Evolutionary conservation across 2,113 vertebrate species (phyloP), one percentile per base, ranked within the genome.

Genomic region (Prionailurus viverrinus): DNA sequence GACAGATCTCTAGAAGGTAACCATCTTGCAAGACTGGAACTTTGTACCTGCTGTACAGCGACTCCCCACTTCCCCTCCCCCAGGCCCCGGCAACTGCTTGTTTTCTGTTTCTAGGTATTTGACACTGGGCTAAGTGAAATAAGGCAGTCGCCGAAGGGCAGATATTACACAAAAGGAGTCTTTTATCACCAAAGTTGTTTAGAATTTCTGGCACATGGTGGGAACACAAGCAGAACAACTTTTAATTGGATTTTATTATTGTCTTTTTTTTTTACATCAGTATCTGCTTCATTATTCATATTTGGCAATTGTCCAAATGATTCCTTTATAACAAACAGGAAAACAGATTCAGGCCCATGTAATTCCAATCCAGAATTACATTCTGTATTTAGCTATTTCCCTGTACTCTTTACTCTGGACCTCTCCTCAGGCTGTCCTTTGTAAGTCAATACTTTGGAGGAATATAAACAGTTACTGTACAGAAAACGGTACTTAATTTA

Each of bases 401-500:
- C 27, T 88, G 88, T 81, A 87, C 69, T 88, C 27, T 88, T 92
- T 81, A 87, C 69, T 80, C 53, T 18, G 65, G 55, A 45, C 63
- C 25, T 14, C 55, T 66, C 55, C 58, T 74, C n/a, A 45, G 21
- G 78, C 33, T 95, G 51, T 69, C 58, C 76, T 48, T 78, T 31
- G 27, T 78, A 78, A 78, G 5, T 48, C 74, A 29, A 48, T 10
- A 48, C 74, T 29, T 76, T 78, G 29, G 74, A 83, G 65, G 41
- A 41, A 13, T 27, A 6, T n/a, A 55, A 89, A 36, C 31, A 88
- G 10, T 74, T 65, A 19, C 39, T 82, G 61, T 74, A 33, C 12
- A 89, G 61, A 92, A 81, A 10, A 51, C 29, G 1, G 5, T 51
- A 33, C 19, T 65, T 89, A 79, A n/a, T 73, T 36, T 78, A 73